phyloP scores from a whole-genome alignment of 2,888 invertebrate species.

The Capitulum mitella region DNA sequence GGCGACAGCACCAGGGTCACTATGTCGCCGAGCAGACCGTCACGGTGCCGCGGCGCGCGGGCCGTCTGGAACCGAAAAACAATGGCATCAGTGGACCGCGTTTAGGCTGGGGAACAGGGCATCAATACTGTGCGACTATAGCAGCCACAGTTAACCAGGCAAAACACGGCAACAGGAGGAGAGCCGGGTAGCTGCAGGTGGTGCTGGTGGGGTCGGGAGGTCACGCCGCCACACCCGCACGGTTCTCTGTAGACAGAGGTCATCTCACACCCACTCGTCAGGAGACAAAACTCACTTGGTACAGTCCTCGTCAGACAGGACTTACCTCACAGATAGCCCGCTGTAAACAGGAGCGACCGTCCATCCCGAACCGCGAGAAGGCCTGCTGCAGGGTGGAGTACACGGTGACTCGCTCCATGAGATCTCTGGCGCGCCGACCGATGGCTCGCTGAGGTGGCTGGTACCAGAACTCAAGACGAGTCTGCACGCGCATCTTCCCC shows the following conservation, averaged over 20 bases:
- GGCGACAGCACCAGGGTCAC: background rate
- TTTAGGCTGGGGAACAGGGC: no score
- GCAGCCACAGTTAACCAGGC: no score
- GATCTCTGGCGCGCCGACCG: background rate
- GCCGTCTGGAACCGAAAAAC: background rate
- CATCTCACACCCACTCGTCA: no score
- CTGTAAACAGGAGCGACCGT: background rate
- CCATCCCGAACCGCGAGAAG: background rate
- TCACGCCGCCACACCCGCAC: no score
- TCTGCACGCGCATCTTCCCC: background rate
- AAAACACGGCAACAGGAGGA: no score
- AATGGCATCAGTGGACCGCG: no score
- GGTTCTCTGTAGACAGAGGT: no score
- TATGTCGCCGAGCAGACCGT: background rate
- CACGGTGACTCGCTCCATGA: background rate
- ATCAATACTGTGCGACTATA: no score
- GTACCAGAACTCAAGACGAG: background rate
- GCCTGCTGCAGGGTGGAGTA: background rate
- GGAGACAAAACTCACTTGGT: no score
- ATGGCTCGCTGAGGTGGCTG: background rate
- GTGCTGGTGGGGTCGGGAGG: no score
- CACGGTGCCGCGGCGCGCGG: background rate
- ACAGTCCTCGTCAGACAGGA: no score
- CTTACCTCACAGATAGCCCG: slow-evolving; percentile 8
- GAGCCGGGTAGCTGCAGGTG: no score